These are phyloP conservation scores for Synanthedon tipuliformis DNA, from an alignment of 2,888 invertebrate genomes.

Conservation along the genomic window DNA sequence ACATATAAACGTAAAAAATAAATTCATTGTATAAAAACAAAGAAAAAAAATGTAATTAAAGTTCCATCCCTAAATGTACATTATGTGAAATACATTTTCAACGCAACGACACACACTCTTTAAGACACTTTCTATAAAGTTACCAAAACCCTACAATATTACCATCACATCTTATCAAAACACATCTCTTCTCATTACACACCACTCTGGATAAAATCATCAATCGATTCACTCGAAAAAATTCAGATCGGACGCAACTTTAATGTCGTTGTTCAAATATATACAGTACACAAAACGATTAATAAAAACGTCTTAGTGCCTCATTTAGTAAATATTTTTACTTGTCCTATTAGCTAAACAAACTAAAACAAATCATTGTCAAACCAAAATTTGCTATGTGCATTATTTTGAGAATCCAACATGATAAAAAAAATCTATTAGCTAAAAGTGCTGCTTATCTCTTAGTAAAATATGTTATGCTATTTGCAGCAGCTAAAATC, in stretches of 20 bases:
- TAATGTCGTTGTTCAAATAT: too few species aligned
- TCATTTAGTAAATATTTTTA: not conserved
- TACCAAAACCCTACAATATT: not conserved
- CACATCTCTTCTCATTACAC: too few species aligned
- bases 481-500: too few species aligned
- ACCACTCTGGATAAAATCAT: too few species aligned
- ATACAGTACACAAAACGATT: not conserved
- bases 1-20: not conserved
- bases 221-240: too few species aligned
- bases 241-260: too few species aligned
- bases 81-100: not conserved
- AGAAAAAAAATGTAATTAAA: not conserved
- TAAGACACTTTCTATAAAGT: slow-evolving; percentile 5
- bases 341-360: not conserved
- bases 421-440: too few species aligned
- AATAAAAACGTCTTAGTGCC: not conserved
- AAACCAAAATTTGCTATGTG: too few species aligned
- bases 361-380: not conserved
- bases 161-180: too few species aligned
- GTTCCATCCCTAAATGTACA: not conserved
- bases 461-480: too few species aligned
- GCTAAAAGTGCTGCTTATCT: too few species aligned
- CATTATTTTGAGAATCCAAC: too few species aligned
- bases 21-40: not conserved
- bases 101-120: slow-evolving; percentile 3